Percentiles rank a stretch among this genome's conserved stretches.
Conservation (phyloP, 1,140 invertebrate species). For the Venturia canescens region DNA sequence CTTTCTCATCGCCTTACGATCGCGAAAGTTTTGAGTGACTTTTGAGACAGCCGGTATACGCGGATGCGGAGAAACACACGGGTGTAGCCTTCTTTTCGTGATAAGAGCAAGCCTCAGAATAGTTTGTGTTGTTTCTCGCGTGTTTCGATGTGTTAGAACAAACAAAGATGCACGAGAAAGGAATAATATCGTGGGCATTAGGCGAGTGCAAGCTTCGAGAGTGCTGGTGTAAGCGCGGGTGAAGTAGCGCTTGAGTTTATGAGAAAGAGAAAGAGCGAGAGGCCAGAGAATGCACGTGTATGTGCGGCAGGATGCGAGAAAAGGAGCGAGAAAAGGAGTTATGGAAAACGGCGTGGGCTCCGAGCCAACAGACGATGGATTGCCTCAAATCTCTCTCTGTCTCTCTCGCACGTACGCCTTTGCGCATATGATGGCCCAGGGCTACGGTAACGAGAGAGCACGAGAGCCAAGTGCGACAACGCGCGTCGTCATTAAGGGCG, state of each 20-base stretch:
- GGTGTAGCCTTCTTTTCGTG: neutral
- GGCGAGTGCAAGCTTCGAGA: constrained; percentile 39
- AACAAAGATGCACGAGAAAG: constrained; percentile 70
- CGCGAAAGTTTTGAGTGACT: no score
- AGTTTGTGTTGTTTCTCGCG: constrained; percentile 71
- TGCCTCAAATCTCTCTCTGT: constrained; percentile 41
- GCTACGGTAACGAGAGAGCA: constrained; percentile 70
- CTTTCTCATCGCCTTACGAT: no score
- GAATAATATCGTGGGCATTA: constrained; percentile 73
- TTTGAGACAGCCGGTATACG: no score
- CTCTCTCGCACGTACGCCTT: neutral
- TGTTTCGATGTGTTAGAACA: constrained; percentile 65
- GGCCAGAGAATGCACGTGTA: neutral
- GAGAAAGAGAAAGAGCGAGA: constrained; percentile 43
- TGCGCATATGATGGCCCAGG: constrained; percentile 60
- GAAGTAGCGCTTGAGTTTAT: constrained; percentile 24
- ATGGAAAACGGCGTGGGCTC: constrained; percentile 26
- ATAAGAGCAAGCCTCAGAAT: constrained; percentile 55
- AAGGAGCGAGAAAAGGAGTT: neutral
- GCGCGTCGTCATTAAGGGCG: constrained; percentile 72
- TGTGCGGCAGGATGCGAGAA: neutral
- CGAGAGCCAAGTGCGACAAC: constrained; percentile 56
- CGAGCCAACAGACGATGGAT: constrained; percentile 44
- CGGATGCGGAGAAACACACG: no score
- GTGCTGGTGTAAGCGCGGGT: neutral